Conservation (phyloP, 2,888 invertebrate species). For the Pollenia griseotomentosa region DNA sequence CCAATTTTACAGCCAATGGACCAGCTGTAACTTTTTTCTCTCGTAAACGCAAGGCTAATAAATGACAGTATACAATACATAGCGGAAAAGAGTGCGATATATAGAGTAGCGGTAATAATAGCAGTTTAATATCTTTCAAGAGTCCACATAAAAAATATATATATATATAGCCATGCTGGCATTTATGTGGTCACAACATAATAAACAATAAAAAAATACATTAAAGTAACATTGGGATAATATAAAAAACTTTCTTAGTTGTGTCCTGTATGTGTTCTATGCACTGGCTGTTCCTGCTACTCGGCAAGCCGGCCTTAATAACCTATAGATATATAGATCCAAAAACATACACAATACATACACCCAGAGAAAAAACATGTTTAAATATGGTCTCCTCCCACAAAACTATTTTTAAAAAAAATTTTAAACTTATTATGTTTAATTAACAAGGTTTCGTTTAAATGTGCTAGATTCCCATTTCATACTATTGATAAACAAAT, state of each 20-base stretch:
- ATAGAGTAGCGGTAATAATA: conserved; percentile 19
- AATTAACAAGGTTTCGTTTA: no score
- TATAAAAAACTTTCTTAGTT: conserved; percentile 4
- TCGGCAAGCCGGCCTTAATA: background rate
- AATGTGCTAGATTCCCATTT: no score
- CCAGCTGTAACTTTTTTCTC: conserved; percentile 64
- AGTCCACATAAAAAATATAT: background rate
- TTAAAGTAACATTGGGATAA: conserved; percentile 49
- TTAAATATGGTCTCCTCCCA: no score
- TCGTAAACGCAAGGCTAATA: conserved; percentile 32
- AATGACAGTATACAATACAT: background rate
- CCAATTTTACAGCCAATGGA: conserved; percentile 56
- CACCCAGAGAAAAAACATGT: no score
- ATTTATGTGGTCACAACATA: conserved; percentile 57
- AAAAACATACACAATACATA: background rate
- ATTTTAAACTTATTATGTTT: no score
- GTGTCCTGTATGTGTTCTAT: background rate
- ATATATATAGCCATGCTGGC: background rate
- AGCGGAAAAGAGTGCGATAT: background rate
- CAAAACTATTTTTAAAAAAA: no score
- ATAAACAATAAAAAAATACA: conserved; percentile 66
- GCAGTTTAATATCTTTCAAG: conserved; percentile 5
- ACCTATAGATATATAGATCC: background rate
- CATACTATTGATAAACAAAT: no score
- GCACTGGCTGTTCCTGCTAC: background rate